phyloP scores from a whole-genome alignment of 1,140 invertebrate genomes.

The Nilaparvata lugens region DNA sequence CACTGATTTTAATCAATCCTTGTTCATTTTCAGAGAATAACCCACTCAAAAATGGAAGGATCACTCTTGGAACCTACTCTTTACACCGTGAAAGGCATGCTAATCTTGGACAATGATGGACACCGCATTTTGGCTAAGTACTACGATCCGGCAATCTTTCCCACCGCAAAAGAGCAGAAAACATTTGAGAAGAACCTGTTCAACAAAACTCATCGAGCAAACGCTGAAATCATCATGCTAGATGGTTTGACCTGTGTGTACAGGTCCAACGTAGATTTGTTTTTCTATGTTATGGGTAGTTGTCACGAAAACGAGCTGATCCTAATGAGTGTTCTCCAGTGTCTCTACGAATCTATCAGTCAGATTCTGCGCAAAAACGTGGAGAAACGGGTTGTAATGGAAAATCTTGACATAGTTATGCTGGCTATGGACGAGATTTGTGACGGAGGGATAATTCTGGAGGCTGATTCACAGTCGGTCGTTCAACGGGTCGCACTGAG shows the following conservation, averaged over 20 bases:
- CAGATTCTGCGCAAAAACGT: slow-evolving; percentile 93
- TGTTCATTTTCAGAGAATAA: too few species aligned
- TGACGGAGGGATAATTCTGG: slow-evolving; percentile 96
- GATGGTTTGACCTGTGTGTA: slow-evolving; percentile 97
- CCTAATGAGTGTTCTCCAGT: slow-evolving; percentile 88
- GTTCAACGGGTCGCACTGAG: slow-evolving; percentile 87
- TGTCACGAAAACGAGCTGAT: slow-evolving; percentile 97
- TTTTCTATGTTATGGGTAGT: slow-evolving; percentile 98
- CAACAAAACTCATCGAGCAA: slow-evolving; percentile 89
- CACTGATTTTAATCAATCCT: too few species aligned
- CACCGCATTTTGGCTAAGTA: slow-evolving; percentile 95
- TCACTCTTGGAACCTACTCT: slow-evolving; percentile 70
- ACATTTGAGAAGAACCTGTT: slow-evolving; percentile 97
- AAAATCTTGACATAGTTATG: slow-evolving; percentile 93
- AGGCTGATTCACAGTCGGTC: slow-evolving; percentile 86
- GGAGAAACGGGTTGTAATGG: slow-evolving; percentile 83
- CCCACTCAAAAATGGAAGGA: too few species aligned
- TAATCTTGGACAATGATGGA: slow-evolving; percentile 96
- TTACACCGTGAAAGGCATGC: slow-evolving; percentile 90
- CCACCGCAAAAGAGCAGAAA: slow-evolving; percentile 90
- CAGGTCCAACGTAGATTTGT: slow-evolving; percentile 94
- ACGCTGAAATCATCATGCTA: slow-evolving; percentile 97
- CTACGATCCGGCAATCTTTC: slow-evolving; percentile 84
- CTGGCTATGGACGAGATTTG: slow-evolving; percentile 97
- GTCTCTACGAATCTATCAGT: slow-evolving; percentile 90